Evolutionary conservation across 2,113 vertebrate species (phyloP), one percentile per base, ranked within the genome.

Genomic region (Zapus hudsonius): DNA sequence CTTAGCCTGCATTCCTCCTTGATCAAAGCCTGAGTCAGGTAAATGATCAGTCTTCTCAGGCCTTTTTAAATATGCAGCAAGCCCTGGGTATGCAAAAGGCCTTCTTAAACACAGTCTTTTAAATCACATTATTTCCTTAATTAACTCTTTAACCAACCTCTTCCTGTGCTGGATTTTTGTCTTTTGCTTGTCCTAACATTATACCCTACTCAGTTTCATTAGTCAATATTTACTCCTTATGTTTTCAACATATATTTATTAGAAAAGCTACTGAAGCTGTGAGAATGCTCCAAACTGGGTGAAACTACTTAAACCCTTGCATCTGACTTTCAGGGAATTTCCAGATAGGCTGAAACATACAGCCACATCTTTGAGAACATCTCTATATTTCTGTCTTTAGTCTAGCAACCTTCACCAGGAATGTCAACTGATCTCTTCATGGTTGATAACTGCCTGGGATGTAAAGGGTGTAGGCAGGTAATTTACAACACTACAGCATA

Each of bases 1-100:
- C n/a, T 85, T 90, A 83, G 59, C 64, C 61, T 89, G 92, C 38
- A 70, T 2, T 90, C 94, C 52, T 87, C 31, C 17, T 80, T 84
- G 23, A 23, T 70, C 63, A 20, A 44, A 87, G 8, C 27, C 36
- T 78, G 13, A 61, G 25, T 86, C 84, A 94, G 67, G 33, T 89
- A 33, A 93, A 59, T 69, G 67, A 17, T 66, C 63, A 57, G 15
- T 70, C 23, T 80, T 44, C 36, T 78, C 29, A 67, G 38, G 23
- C 27, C 33, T 85, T 81, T 85, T 73, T 63, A 33, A 73, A 12
- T 38, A 55, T 73, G 7, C 11, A 7, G 76, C 36, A 55, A 87
- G 13, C 57, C 19, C 52, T 92, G 20, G 36, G 42, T 80, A 57
- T 82, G 61, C 13, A 27, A 27, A 31, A 61, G 36, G 29, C 25